Base-by-base conservation (phyloP, 1,140 invertebrate genomes). In the Leptinotarsa lineolata region DNA sequence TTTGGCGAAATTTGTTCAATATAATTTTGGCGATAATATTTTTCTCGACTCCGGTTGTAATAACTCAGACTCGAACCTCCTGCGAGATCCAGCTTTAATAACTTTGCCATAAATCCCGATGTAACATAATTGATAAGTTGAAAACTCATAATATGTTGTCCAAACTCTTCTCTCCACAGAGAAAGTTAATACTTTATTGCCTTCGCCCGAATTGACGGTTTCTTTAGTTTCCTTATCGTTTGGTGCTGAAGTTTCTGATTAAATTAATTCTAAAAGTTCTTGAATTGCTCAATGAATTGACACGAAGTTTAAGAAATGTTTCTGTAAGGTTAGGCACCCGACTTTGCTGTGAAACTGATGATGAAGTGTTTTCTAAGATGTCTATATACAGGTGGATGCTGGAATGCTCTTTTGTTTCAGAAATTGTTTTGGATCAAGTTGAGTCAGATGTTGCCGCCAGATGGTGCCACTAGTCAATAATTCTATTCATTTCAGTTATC, bases 131-230 rank as follows among this genome's bases (percentile, higher is more conserved):
- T 16, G 48, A 54, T 54, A 15, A n/a, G 30, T 39, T 39, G 48
- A 54, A 54, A 54, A 54, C 48, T 54, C 48, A 54, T 54, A 54
- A 54, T 54, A 54, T 54, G 48, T 54, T 54, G 48, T 54, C 16
- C 48, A 15, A 54, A 54, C 48, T 54, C n/a, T 18, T 54, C 15
- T 13, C n/a, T 54, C 13, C 48, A 54, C 0, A 12, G 4, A 30
- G 61, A 63, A 63, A 22, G 61, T 63, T 24, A 24, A 18, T 63
- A 63, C 61, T 63, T 63, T 63, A 63, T 63, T 63, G 15, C 61
- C 24, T 21, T 20, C 16, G 16, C n/a, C 11, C 24, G 5, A 63
- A 63, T 22, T n/a, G 20, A 0, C 13, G 13, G 5, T 63, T 63
- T 63, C 20, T 59, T 20, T 3, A 12, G 15, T 59, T 59, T 59